Percentiles rank a stretch among this genome's conserved stretches.
Conservation (phyloP, 1,140 invertebrate species). For the Bombus huntii region DNA sequence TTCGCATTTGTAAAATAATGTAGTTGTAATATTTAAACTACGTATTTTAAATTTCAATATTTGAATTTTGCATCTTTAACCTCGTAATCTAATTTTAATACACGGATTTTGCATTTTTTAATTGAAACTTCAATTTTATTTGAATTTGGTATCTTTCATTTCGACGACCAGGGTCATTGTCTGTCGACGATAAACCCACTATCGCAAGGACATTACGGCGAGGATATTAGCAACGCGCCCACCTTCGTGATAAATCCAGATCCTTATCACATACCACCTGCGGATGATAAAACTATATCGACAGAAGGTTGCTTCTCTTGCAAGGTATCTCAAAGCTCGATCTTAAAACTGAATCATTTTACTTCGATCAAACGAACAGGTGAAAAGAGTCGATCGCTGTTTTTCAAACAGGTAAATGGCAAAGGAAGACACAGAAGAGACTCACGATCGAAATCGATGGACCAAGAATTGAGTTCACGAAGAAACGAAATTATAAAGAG, state of each 20-base stretch:
- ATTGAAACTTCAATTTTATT: not conserved
- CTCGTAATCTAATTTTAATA: too few species aligned
- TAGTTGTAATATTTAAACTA: too few species aligned
- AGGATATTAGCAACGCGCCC: conserved; percentile 87
- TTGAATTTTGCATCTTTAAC: not conserved
- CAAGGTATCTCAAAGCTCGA: conserved; percentile 84
- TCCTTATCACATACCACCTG: conserved; percentile 81
- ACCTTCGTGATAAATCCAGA: conserved; percentile 86
- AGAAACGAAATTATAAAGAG: conserved; percentile 71
- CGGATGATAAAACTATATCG: conserved; percentile 89
- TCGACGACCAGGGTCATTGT: conserved; percentile 87
- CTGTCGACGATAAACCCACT: conserved; percentile 89
- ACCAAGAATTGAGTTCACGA: conserved; percentile 46
- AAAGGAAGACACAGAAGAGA: conserved; percentile 72
- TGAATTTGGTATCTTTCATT: too few species aligned
- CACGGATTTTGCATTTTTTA: too few species aligned
- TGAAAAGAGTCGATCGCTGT: not conserved
- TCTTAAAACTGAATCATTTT: not conserved
- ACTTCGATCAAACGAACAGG: not conserved
- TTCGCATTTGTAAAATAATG: not conserved
- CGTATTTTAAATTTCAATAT: too few species aligned
- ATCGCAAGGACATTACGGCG: conserved; percentile 81
- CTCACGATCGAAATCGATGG: conserved; percentile 47
- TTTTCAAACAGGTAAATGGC: conserved; percentile 67
- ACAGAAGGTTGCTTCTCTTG: conserved; percentile 96